A percentile compares a stretch with the other conserved stretches of the same genome.
Evolutionary conservation across 2,113 vertebrate genomes (phyloP).

Genomic region (Tyto alba): DNA sequence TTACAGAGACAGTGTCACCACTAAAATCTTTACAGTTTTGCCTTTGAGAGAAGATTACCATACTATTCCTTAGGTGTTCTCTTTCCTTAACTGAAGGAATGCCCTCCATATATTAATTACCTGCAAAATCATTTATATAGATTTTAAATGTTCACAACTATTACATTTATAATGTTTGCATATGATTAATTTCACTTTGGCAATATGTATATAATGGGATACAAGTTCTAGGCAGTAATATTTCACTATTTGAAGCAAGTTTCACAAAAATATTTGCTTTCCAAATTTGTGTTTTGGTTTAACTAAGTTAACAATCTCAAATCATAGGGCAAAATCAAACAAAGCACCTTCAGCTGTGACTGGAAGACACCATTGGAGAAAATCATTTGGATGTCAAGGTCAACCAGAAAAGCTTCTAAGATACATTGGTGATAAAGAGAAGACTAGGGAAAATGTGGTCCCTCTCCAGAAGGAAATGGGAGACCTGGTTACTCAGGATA

Average conservation of each 20-base stretch:
- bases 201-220: background rate
- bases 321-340: background rate
- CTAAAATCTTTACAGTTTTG: slow-evolving; percentile 35
- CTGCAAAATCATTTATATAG: background rate
- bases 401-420: too few relatives aligned
- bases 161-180: background rate
- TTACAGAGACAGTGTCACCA: background rate
- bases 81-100: background rate
- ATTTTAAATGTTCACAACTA: background rate
- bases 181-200: background rate
- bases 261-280: slow-evolving; percentile 14
- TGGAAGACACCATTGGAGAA: background rate
- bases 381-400: background rate
- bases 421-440: too few relatives aligned
- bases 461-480: too few relatives aligned
- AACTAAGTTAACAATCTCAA: background rate
- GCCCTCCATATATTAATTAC: background rate
- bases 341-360: background rate
- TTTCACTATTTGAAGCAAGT: background rate
- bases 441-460: too few relatives aligned
- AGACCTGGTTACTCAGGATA: too few relatives aligned
- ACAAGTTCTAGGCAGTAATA: background rate
- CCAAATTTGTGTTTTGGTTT: background rate
- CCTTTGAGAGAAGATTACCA: background rate
- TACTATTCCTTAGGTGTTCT: background rate